Evolutionary conservation across 2,113 vertebrate genomes (phyloP).

Genomic region (Cyanoramphus novaezelandiae): DNA sequence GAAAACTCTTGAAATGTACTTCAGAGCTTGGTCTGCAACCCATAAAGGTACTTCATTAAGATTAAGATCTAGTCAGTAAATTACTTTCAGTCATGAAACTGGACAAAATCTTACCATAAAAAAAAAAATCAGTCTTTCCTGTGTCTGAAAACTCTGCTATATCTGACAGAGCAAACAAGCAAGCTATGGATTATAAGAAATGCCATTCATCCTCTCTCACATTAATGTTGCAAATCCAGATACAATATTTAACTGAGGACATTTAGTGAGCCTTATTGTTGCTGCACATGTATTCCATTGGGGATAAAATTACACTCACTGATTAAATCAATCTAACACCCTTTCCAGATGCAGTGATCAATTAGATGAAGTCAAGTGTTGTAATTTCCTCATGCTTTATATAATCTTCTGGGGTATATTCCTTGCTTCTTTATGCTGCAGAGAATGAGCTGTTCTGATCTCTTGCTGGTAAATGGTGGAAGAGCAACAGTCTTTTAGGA

Average conservation of each 20-base stretch:
- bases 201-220: neutral
- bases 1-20: neutral
- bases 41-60: neutral
- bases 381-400: neutral
- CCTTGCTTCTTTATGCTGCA: neutral
- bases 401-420: neutral
- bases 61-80: neutral
- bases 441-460: neutral
- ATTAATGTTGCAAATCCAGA: neutral
- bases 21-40: neutral
- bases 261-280: neutral
- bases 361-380: neutral
- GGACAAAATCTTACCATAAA: neutral
- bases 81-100: neutral
- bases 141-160: neutral
- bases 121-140: neutral
- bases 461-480: neutral
- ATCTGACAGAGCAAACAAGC: neutral
- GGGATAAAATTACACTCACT: neutral
- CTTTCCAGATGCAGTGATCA: neutral
- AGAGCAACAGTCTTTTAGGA: neutral
- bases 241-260: neutral
- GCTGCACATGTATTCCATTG: neutral
- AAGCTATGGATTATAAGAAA: neutral
- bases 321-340: neutral